Base-by-base conservation (phyloP, 2,797 vertebrate genomes). In the Novumbra hubbsi region DNA sequence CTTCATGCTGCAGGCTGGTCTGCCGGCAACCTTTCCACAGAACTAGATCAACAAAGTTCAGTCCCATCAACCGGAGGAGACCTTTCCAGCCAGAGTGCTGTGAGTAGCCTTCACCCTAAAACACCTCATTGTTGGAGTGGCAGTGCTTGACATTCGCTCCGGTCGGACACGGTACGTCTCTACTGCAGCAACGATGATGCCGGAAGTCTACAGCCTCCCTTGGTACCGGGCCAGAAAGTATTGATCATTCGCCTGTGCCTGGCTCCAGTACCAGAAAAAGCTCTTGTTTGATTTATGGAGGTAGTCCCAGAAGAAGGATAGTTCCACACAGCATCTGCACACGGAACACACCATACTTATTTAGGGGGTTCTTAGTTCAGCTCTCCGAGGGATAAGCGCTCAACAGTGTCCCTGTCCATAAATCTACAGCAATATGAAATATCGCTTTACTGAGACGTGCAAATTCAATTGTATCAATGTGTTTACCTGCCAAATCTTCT, bases 401-500 rank as follows among this genome's bases (percentile, higher is more conserved):
- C 49, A 19, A 52, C 19, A 52, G 32, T 57, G 72, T 76, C 73
- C 49, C 81, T 73, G 75, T 69, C 80, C 70, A 76, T 74, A 71
- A 84, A 85, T 73, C 63, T 74, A 7, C 34, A 38, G 34, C 8
- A 74, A 67, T 81, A 81, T 86, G 78, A 81, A 81, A 77, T 83
- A 78, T 14, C 57, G 77, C 75, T 81, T 89, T 87, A 88, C 87
- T 82, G 86, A 32, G 48, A 67, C 67, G 63, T 67, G 67, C 68
- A 83, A 87, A 92, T 88, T 83, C 78, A 87, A 82, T 88, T 77
- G 72, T 78, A 78, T 75, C 80, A 57, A 65, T 75, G 73, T 81
- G 82, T 78, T 82, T 78, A 73, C 74, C 70, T 76, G 75, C 78
- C 62, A 79, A 83, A 77, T 81, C 84, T 83, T 82, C 83, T 83